These are phyloP conservation scores for Boloria selene DNA, from an alignment of 2,888 invertebrate species.

Conservation along the genomic window DNA sequence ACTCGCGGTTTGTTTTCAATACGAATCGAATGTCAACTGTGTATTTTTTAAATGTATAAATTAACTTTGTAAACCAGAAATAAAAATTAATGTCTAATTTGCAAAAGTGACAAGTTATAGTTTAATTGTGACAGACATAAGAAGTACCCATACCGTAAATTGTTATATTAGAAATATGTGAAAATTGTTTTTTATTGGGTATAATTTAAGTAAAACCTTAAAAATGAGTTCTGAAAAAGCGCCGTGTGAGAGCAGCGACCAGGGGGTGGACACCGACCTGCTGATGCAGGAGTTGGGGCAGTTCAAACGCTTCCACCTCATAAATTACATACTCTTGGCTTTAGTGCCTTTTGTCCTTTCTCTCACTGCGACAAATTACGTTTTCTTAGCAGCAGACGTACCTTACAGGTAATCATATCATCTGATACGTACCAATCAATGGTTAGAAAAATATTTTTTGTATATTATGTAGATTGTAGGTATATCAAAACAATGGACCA, in stretches of 20 bases:
- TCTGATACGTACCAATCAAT: too few species aligned
- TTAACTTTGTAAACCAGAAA: too few species aligned
- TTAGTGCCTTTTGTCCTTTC: conserved; percentile 54
- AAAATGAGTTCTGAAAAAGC: conserved; percentile 4
- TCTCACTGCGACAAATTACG: conserved; percentile 63
- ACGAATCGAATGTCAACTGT: not conserved
- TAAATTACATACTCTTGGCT: conserved; percentile 59
- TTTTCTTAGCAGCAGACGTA: conserved; percentile 70
- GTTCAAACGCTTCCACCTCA: conserved; percentile 61
- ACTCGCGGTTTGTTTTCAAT: not conserved
- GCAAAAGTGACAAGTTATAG: too few species aligned
- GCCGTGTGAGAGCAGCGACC: not conserved
- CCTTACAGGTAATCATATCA: conserved; percentile 59
- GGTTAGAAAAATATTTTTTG: too few species aligned
- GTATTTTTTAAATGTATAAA: too few species aligned
- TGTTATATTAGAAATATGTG: not conserved
- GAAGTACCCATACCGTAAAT: too few species aligned
- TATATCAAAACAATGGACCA: too few species aligned
- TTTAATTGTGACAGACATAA: too few species aligned
- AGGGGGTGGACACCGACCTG: conserved; percentile 59
- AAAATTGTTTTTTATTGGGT: not conserved
- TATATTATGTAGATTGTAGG: too few species aligned
- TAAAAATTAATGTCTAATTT: too few species aligned
- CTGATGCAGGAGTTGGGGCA: conserved; percentile 72
- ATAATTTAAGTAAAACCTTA: not conserved